Evolutionary conservation across 2,113 vertebrate genomes (phyloP).

Genomic region (Climacteris rufus): DNA sequence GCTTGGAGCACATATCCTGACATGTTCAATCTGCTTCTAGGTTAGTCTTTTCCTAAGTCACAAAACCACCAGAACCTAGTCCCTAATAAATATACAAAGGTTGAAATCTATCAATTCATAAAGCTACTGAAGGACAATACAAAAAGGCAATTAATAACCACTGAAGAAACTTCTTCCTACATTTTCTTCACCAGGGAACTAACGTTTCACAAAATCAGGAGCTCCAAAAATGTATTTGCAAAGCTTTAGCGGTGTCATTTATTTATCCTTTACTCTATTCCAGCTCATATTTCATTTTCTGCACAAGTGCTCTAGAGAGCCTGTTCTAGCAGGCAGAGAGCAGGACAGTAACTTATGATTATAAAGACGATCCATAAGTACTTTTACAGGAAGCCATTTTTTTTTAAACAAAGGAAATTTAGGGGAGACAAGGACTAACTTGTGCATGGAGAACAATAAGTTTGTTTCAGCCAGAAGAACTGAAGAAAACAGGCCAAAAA

Average conservation of each 20-base stretch:
- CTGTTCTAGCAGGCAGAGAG: background rate
- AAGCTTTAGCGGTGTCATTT: background rate
- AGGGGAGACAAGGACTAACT: background rate
- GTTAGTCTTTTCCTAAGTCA: background rate
- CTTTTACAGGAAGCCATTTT: background rate
- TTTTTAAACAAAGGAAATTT: background rate
- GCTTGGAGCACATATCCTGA: background rate
- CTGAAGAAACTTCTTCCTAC: background rate
- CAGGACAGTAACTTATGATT: background rate
- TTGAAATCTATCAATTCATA: background rate
- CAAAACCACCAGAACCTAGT: background rate
- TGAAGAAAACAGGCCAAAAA: background rate
- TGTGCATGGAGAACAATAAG: background rate
- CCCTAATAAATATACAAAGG: background rate
- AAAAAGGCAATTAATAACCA: background rate
- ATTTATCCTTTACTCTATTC: background rate
- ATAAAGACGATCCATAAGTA: background rate
- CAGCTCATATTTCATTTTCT: background rate
- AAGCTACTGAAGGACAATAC: background rate
- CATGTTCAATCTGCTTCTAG: background rate
- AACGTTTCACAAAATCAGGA: background rate
- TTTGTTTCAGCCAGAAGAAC: background rate
- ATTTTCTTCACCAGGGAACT: background rate
- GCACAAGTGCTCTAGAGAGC: background rate
- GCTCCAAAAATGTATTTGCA: background rate